Evolutionary conservation across 1,140 invertebrate genomes (phyloP).

Genomic region (Drosophila pectinifera): DNA sequence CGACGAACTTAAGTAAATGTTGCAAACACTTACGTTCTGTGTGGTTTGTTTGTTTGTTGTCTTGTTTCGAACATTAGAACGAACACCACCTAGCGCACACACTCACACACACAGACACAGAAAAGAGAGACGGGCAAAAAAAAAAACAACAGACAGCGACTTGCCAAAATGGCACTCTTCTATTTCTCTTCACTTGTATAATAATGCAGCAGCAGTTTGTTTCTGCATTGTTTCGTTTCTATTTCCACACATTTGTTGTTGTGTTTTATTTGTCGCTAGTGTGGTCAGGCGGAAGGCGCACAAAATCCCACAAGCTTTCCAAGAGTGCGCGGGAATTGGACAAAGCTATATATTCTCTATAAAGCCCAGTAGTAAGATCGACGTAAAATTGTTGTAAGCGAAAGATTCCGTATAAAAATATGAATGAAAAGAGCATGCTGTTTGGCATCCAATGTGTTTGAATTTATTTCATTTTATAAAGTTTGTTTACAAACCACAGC

Average conservation of each 20-base stretch:
- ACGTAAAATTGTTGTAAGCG: no score
- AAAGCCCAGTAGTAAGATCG: no score
- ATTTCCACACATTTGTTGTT: conserved; percentile 43
- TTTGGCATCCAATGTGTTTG: no score
- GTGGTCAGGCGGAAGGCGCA: neutral
- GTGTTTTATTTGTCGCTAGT: conserved; percentile 17
- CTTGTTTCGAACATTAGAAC: conserved; percentile 13
- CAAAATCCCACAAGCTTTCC: neutral
- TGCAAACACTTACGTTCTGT: conserved; percentile 43
- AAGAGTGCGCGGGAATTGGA: neutral
- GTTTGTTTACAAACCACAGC: no score
- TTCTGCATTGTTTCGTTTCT: conserved; percentile 45
- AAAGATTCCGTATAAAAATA: no score
- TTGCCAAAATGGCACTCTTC: conserved; percentile 39
- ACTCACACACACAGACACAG: conserved; percentile 16
- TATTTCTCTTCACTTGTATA: conserved; percentile 38
- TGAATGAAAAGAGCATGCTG: no score
- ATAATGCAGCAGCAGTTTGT: conserved; percentile 29
- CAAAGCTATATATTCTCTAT: neutral
- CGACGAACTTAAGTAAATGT: conserved; percentile 14
- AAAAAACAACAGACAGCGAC: conserved; percentile 28
- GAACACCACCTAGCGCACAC: conserved; percentile 17
- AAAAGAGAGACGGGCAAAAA: conserved; percentile 22
- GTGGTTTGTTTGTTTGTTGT: conserved; percentile 17
- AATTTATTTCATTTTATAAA: no score